Evolutionary conservation across 2,113 vertebrate species (phyloP), one percentile per base, ranked within the genome.

Genomic region (Cyprinodon variegatus): DNA sequence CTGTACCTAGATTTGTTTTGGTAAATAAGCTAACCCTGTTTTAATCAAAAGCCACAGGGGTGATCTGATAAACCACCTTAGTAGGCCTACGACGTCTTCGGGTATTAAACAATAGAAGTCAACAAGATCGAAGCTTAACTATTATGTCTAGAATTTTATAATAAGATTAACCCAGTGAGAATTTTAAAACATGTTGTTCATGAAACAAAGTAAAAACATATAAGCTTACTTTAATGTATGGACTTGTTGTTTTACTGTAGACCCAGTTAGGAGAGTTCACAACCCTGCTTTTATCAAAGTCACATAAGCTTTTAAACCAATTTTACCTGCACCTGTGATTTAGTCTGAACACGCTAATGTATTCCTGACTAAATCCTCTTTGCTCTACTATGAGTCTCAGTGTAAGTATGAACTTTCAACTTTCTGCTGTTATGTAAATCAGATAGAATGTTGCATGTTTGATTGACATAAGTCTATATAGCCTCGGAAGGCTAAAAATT

Each of bases 261-360:
- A 0, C 13, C 22, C 57, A 13, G 50, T 59, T 39, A 39, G 36
- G 36, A 2, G 36, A 57, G 46, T 14, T 61, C 29, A 40, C 62
- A 62, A 41, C 61, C 46, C 65, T 43, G 65, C 68, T 50, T 76
- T 39, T 45, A 20, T 76, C 37, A 11, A 53, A 63, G 40, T 45
- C 66, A 57, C 38, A 13, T 69, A 68, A 68, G 15, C 36, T 39
- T 48, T 68, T 67, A 67, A 67, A 37, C 43, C 36, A 36, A 45
- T 69, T 76, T 64, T 43, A 76, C 39, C 74, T 43, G 22, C 3
- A 69, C 20, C 50, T 50, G 45, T 63, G 60, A 69, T 69, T 69
- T 61, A 59, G 22, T 70, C 29, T 64, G 46, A 45, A 65, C 9
- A 3, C 0, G 11, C 17, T 53, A 11, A 7, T 59, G 39, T 59